Percentiles rank a stretch among this genome's conserved stretches.
phyloP scores from a whole-genome alignment of 2,888 invertebrate species.

The Drosophila crucigera region DNA sequence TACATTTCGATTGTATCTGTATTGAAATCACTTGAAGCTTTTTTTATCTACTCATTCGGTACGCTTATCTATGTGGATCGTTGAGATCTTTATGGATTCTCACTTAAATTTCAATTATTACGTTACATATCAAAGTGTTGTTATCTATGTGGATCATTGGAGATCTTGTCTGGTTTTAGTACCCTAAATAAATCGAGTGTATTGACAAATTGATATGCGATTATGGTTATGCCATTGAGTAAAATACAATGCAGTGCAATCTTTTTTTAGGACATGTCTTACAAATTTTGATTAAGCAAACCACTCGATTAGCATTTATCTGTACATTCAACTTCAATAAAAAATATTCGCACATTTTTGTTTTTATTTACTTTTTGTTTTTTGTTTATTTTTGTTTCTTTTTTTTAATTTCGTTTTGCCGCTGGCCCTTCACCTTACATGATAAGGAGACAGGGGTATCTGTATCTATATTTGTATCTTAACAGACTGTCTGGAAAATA shows the following conservation, averaged over 20 bases:
- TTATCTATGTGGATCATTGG: neutral
- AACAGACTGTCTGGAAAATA: constrained; percentile 26
- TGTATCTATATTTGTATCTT: constrained; percentile 16
- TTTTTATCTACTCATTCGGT: neutral
- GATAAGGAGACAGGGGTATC: neutral
- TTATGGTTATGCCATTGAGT: neutral
- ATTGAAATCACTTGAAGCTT: neutral
- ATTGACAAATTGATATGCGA: neutral
- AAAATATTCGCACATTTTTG: neutral
- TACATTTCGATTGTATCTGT: neutral
- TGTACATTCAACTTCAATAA: constrained; percentile 24
- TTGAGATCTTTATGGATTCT: neutral
- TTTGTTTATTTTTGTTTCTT: too few species aligned
- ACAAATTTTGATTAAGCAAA: constrained; percentile 12
- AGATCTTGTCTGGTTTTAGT: neutral
- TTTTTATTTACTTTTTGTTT: neutral
- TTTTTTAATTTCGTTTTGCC: too few species aligned
- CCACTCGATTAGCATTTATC: constrained; percentile 14
- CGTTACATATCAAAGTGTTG: neutral
- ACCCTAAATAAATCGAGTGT: neutral
- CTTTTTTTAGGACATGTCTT: constrained; percentile 1
- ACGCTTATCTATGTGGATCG: constrained; percentile 1
- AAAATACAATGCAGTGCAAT: neutral
- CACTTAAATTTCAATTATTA: neutral
- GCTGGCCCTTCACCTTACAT: constrained; percentile 5